Base-by-base conservation (phyloP, 2,113 vertebrate genomes). In the Rhynchomys soricoides region DNA sequence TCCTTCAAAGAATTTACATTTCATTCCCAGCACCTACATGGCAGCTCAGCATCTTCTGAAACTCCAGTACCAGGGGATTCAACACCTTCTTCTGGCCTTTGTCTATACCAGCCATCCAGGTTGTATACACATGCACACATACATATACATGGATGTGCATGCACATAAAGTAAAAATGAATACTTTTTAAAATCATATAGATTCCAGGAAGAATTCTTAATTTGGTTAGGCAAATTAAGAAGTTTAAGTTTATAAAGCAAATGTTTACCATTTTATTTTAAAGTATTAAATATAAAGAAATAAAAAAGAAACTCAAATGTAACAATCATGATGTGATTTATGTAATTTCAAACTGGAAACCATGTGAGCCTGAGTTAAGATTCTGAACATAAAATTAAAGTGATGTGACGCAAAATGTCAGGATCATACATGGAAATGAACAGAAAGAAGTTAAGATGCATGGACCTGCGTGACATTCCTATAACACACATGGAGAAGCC, bases 341-440 rank as follows among this genome's bases (percentile, higher is more conserved):
- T 31, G 17, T 62, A 86, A 55, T 52, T n/a, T 88, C 93, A 78
- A 92, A 73, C 34, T 83, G 31, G 64, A 68, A 70, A 31, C 7
- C 11, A 57, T 17, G 89, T 92, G 15, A 34, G 7, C 31, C 48
- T 70, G 1, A 5, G 59, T 31, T 78, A 77, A 95, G 4, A 15
- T 68, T 81, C 87, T 90, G 11, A 92, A 90, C 90, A 81, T 45
- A 17, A 93, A 90, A 66, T 82, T 3, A 75, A 95, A 87, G 79
- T 52, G 45, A 79, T 71, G 40, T 66, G 29, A 68, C 78, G 75
- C 59, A 12, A n/a, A 70, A 22, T 55, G 9, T 64, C 83, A 75
- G 22, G 2, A 3, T 89, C n/a, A 79, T 1, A 48, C 10, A 83
- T 24, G 7, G 50, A 34, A 31, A 57, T n/a, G 48, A 64, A 40